These are phyloP conservation scores for Megaceryle torquata DNA, from an alignment of 2,113 vertebrate genomes.

Conservation along the genomic window DNA sequence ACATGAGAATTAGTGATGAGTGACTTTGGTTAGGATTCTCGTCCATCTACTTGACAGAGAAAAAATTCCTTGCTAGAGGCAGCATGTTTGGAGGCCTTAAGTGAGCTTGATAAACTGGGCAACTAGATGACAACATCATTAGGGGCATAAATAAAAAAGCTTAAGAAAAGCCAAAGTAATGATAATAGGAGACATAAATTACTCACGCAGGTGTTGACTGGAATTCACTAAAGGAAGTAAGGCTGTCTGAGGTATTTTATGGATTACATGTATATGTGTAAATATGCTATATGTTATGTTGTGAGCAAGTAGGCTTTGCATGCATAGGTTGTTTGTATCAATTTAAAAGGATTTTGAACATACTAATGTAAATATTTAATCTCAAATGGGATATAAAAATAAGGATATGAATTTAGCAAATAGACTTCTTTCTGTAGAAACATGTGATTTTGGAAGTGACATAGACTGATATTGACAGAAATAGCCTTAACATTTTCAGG, in stretches of 20 bases:
- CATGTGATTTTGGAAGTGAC: not conserved
- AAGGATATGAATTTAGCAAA: not conserved
- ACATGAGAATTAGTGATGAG: not conserved
- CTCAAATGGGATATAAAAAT: not conserved
- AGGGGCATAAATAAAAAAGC: not conserved
- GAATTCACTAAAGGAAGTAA: not conserved
- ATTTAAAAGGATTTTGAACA: not conserved
- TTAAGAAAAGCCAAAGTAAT: not conserved
- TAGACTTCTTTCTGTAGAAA: not conserved
- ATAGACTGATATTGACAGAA: not conserved
- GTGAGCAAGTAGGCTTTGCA: not conserved
- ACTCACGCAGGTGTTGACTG: not conserved
- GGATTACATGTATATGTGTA: not conserved
- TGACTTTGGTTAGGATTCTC: not conserved
- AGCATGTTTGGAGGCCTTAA: not conserved
- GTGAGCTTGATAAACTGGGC: not conserved
- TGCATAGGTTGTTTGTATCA: not conserved
- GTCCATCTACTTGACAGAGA: not conserved
- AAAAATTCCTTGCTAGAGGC: conserved; percentile 8
- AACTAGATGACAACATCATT: not conserved
- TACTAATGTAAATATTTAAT: not conserved
- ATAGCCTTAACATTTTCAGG: not conserved
- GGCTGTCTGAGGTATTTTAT: not conserved
- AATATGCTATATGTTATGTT: not conserved
- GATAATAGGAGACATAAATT: conserved; percentile 17